A percentile compares a stretch with the other conserved stretches of the same genome.
Conservation (phyloP, 2,797 vertebrate genomes). For the Cottoperca gobio region DNA sequence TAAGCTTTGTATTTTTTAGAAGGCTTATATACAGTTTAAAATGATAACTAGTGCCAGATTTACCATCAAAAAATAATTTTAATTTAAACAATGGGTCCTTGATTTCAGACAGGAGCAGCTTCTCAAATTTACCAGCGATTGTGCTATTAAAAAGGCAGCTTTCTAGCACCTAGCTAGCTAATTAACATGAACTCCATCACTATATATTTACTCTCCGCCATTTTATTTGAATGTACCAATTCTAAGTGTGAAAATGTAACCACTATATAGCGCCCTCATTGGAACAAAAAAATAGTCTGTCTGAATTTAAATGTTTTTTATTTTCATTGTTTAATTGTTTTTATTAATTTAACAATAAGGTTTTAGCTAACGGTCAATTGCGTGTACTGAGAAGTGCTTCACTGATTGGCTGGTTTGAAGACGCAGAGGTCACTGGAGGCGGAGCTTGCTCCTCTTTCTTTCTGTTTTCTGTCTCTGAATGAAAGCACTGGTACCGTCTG, state of each 20-base stretch:
- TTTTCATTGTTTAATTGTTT: background rate
- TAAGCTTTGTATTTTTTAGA: background rate
- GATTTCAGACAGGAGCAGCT: background rate
- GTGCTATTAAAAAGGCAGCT: background rate
- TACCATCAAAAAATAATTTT: too few species aligned
- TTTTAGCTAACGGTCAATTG: background rate
- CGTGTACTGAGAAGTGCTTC: background rate
- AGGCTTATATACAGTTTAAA: background rate
- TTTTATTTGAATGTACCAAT: background rate
- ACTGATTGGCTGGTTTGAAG: slow-evolving; percentile 64
- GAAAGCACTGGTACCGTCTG: slow-evolving; percentile 45
- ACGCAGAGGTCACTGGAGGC: slow-evolving; percentile 5
- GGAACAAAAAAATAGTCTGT: background rate
- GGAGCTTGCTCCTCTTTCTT: slow-evolving; percentile 9
- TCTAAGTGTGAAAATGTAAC: background rate
- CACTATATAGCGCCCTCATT: background rate
- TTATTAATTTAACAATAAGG: background rate
- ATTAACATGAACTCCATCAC: background rate
- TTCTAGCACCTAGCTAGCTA: background rate
- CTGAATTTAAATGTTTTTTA: background rate
- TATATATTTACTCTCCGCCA: background rate
- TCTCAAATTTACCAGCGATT: background rate
- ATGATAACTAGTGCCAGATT: background rate
- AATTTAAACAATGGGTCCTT: background rate
- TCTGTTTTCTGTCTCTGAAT: slow-evolving; percentile 21